A percentile compares a stretch with the other conserved stretches of the same genome.
phyloP scores from a whole-genome alignment of 2,113 vertebrate genomes.

The Actinemys pallida region DNA sequence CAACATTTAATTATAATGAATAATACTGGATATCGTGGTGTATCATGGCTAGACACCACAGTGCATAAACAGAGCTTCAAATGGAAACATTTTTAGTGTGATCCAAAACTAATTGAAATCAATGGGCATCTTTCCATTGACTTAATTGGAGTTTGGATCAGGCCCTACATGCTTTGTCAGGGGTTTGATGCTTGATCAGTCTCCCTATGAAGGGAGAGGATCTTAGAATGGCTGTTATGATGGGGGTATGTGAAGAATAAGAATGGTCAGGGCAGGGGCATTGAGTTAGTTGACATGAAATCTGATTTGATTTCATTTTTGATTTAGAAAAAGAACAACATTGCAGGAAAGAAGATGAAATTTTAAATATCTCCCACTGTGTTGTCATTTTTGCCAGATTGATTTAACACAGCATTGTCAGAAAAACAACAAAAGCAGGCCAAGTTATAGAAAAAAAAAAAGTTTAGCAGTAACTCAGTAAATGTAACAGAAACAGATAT shows the following conservation, averaged over 20 bases:
- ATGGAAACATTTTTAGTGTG: rapidly evolving
- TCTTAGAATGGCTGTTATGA: not conserved
- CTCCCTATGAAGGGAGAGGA: slow-evolving; percentile 30
- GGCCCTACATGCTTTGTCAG: not conserved
- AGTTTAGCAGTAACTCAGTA: slow-evolving; percentile 57
- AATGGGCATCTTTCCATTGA: not conserved
- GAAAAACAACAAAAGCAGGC: slow-evolving; percentile 34
- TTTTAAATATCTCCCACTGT: slow-evolving; percentile 74
- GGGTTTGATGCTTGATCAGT: not conserved
- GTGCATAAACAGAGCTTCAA: slow-evolving; percentile 30
- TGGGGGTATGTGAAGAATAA: slow-evolving; percentile 26
- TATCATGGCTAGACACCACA: not conserved
- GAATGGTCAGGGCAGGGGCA: slow-evolving; percentile 46
- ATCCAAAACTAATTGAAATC: not conserved
- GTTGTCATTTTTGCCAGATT: slow-evolving; percentile 50
- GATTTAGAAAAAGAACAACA: slow-evolving; percentile 63
- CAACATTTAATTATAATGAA: slow-evolving; percentile 23
- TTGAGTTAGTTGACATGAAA: slow-evolving; percentile 45
- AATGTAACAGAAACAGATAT: slow-evolving; percentile 39
- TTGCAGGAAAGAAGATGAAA: slow-evolving; percentile 69
- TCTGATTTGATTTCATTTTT: slow-evolving; percentile 56
- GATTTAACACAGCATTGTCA: slow-evolving; percentile 64
- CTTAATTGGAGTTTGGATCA: not conserved
- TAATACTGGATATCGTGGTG: not conserved
- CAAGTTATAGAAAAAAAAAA: slow-evolving; percentile 52